Evolutionary conservation across 2,113 vertebrate species (phyloP).

Genomic region (Rhinoptilus africanus): DNA sequence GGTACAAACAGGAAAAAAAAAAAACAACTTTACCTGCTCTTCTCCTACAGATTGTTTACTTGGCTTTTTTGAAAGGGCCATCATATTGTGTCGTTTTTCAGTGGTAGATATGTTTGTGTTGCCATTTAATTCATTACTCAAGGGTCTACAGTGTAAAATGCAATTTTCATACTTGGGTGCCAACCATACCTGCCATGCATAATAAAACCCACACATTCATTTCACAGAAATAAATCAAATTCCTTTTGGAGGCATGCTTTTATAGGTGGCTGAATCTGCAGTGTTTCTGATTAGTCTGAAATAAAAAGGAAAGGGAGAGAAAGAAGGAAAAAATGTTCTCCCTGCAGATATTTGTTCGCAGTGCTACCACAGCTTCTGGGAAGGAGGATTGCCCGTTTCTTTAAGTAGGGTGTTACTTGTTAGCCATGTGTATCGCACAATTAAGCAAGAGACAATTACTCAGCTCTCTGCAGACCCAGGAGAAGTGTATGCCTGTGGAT

Average conservation of each 20-base stretch:
- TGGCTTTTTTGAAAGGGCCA: not conserved
- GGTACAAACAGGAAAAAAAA: not conserved
- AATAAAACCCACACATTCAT: conserved; percentile 37
- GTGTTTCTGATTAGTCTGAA: not conserved
- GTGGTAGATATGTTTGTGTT: not conserved
- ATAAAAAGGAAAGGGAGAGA: not conserved
- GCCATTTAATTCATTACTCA: conserved; percentile 27
- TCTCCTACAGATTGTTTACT: not conserved
- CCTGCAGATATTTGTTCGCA: not conserved
- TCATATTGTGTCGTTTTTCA: not conserved
- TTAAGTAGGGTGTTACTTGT: not conserved
- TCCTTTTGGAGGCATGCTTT: not conserved
- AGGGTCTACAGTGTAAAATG: conserved; percentile 41
- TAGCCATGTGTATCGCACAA: not conserved
- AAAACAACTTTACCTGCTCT: not conserved
- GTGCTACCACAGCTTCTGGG: not conserved
- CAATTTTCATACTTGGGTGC: conserved; percentile 55
- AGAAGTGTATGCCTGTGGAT: not conserved
- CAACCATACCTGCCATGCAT: conserved; percentile 40
- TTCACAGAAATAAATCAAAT: conserved; percentile 35
- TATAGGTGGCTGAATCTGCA: conserved; percentile 8
- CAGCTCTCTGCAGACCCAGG: not conserved
- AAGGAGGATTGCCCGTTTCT: not conserved
- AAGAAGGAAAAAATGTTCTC: not conserved
- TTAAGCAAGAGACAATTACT: not conserved